Base-by-base conservation (phyloP, 2,888 invertebrate species). In the Eudemis profundana region DNA sequence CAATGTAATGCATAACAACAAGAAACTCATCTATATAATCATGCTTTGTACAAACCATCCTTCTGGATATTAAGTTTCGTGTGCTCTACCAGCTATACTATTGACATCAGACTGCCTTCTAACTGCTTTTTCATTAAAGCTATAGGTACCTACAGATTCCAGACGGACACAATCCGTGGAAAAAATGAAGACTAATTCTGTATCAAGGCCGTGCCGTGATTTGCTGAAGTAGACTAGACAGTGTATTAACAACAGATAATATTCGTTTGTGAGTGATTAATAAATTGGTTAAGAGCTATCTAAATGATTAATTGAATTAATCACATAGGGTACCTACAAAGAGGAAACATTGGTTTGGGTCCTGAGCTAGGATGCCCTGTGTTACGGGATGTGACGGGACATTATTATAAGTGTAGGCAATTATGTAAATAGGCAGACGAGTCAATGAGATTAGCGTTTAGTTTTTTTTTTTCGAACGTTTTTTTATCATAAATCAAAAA, bases 51-150 rank as follows among this genome's bases (percentile, higher is more conserved):
- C 5, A 23, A 23, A 23, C 3, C 5, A 33, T 10, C 33, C 33
- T 33, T 33, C 33, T 33, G 33, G 8, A 33, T 2, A 8, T 33
- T 33, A 4, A 10, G 10, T 33, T 33, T 23, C 23, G 5, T 33
- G 33, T 10, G 33, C 8, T n/a, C n/a, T n/a, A n/a, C n/a, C n/a
- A n/a, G 33, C 21, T 33, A 33, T 12, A 47, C 14, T 38, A 46
- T 59, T 36, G 47, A 59, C 21, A 47, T 33, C 19, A 33, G 17
- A 27, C 17, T 38, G 59, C 47, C 46, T 23, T 47, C 59, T 47
- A 59, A 57, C 47, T 14, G 59, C 47, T 5, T 47, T 33, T 46
- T 33, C 29, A 8, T 36, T 59, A 59, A 47, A 51, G n/a, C 51
- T 36, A 51, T 59, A 59, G 23, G 40, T 15, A 33, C 7, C 23